Base-by-base conservation (phyloP, 2,888 invertebrate species). In the Microplitis manilae region DNA sequence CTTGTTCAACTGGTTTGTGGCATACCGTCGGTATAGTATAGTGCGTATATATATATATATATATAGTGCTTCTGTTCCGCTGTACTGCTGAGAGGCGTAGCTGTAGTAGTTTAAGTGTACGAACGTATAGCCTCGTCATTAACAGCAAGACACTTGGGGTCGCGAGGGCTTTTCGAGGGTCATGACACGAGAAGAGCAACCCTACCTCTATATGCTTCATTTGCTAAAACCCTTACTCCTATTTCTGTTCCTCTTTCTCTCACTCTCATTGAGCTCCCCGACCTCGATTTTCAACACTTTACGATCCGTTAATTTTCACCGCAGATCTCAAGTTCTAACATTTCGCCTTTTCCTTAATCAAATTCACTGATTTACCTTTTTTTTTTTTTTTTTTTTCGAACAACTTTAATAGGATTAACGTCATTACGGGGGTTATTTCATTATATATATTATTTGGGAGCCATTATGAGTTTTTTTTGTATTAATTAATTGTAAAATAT, bases 1-100 rank as follows among this genome's bases (percentile, higher is more conserved):
- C 81, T 84, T 82, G 83, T 82, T 84, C 82, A 79, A 79, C 78
- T 81, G 75, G 75, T 68, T 61, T 68, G 73, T 70, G 73, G 77
- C 76, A 77, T 71, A 77, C 73, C 80, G 68, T 73, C 30, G 30
- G 2, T 30, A 30, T 30, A 30, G 30, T 30, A 30, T 4, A 30
- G 30, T 30, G 30, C 30, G 30, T 20, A 20, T 20, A 20, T 20
- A 20, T 20, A 20, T 30, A 30, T 30, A 30, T 50, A 9, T 50
- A 50, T 50, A 13, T 50, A 50, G 50, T 50, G 67, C 68, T 30
- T 30, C 30, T 30, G 20, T 2, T 30, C 30, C 0, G 30, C 30
- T 30, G 30, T 30, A 30, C 30, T 30, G 30, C 30, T 30, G 30
- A 30, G 30, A 30, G 30, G 30, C 30, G 2, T 30, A 30, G 41